Base-by-base conservation (phyloP, 1,140 invertebrate genomes). In the Zeugodacus cucurbitae region DNA sequence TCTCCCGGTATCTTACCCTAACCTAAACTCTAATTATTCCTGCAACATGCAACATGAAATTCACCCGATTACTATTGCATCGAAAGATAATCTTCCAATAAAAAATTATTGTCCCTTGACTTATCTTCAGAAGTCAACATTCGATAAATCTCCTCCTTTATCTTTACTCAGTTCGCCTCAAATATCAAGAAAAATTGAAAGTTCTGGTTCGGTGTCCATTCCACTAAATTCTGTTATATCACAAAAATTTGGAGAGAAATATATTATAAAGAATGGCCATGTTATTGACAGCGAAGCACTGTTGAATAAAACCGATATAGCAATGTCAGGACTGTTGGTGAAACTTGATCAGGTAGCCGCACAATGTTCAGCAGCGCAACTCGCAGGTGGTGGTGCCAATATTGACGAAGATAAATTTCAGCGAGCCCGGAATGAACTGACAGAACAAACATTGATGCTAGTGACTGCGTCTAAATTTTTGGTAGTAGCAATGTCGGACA, bases 401-500 rank as follows among this genome's bases (percentile, higher is more conserved):
- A 96, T 96, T 89, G 96, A 96, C 90, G 96, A 97, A 92, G 94
- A 95, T 44, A 96, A 96, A 90, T 97, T 96, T 91, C 94, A 96
- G 94, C 94, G 94, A 20, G 96, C 96, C 7, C 96, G 96, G 91
- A 97, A 97, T 88, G 95, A 96, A 90, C 93, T 98, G n/a, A 96
- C 96, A 0, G 94, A 95, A 48, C 96, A 97, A 92, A 96, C 97
- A 0, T 94, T 97, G 86, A 96, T 96, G 14, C 95, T 98, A 90
- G 97, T 98, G 58, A 97, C 96, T 0, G 96, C 97, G 41, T 97
- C 97, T 11, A 97, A 98, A 89, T 94, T 96, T 59, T 94, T 98
- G 89, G 97, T 98, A 20, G 96, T 97, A 74, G 96, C 96, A 78
- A 96, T 97, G 91, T 97, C 96, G 0, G 95, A 96, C 87, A 91